Conservation (phyloP, 2,113 vertebrate species). For the Gambusia holbrooki region DNA sequence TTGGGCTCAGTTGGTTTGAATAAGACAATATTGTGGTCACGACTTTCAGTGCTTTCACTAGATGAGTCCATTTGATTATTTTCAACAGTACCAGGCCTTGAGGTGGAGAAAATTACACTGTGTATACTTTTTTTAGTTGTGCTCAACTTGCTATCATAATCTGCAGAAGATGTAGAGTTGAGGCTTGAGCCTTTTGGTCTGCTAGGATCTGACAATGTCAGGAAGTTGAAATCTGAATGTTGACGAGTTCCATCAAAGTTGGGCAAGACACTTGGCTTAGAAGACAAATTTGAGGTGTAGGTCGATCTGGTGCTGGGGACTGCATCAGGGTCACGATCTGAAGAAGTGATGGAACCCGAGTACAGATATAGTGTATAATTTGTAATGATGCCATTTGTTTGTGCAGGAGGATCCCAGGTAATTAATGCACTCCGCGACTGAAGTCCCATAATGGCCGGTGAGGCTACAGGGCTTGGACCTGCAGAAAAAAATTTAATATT, state of each 20-base stretch:
- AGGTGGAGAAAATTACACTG: background rate
- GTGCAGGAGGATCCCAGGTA: slow-evolving; percentile 83
- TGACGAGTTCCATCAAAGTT: slow-evolving; percentile 15
- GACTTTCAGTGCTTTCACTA: slow-evolving; percentile 17
- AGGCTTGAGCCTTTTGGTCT: slow-evolving; percentile 15
- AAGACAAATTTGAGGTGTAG: slow-evolving; percentile 14
- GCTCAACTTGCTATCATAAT: slow-evolving; percentile 16
- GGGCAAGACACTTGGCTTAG: slow-evolving; percentile 1
- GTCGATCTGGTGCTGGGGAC: slow-evolving; percentile 4
- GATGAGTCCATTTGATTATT: slow-evolving; percentile 1
- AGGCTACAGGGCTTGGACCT: slow-evolving; percentile 86
- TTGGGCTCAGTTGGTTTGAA: slow-evolving; percentile 10
- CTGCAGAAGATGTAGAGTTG: background rate
- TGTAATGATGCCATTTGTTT: slow-evolving; percentile 85
- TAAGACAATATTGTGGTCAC: slow-evolving; percentile 3
- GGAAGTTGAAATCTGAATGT: slow-evolving; percentile 11
- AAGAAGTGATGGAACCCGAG: slow-evolving; percentile 1
- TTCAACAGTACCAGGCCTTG: slow-evolving; percentile 16
- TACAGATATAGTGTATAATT: slow-evolving; percentile 62
- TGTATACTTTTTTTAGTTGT: slow-evolving; percentile 1
- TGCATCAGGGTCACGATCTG: slow-evolving; percentile 28
- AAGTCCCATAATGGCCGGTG: slow-evolving; percentile 79
- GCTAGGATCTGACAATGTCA: slow-evolving; percentile 16
- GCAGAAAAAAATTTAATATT: slow-evolving; percentile 4
- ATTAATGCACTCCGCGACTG: slow-evolving; percentile 76